phyloP scores from a whole-genome alignment of 2,888 invertebrate genomes.

The Xestia rhomboidea region DNA sequence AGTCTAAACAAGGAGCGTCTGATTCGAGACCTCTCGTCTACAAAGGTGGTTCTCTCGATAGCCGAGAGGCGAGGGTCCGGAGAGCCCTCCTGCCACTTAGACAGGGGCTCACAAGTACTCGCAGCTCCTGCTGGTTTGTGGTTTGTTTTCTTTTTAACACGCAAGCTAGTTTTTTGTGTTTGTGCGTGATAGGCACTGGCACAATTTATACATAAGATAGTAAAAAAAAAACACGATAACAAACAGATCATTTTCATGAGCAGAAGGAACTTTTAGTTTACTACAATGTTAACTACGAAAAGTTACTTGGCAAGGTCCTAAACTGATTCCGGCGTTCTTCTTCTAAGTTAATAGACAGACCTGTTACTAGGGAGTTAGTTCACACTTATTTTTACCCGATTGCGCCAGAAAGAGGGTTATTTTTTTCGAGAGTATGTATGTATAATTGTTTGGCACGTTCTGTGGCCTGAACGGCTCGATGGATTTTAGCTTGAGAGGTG shows the following conservation, averaged over 20 bases:
- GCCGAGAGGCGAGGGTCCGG: constrained; percentile 63
- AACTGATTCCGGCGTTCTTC: not conserved
- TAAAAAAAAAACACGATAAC: not conserved
- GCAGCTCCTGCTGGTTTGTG: constrained; percentile 45
- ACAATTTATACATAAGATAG: not conserved
- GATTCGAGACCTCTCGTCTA: constrained; percentile 65
- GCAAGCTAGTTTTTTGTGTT: constrained; percentile 28
- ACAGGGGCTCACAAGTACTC: constrained; percentile 60
- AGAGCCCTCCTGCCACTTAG: constrained; percentile 76
- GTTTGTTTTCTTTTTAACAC: constrained; percentile 63
- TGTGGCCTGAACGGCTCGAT: too few species aligned
- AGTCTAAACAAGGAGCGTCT: constrained; percentile 57
- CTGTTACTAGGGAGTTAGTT: not conserved
- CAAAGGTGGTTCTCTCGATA: constrained; percentile 66
- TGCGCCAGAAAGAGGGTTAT: too few species aligned
- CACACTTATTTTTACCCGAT: not conserved
- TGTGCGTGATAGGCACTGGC: not conserved
- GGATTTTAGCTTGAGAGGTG: too few species aligned
- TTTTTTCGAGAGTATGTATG: too few species aligned
- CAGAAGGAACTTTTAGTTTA: not conserved
- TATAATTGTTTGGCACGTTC: too few species aligned
- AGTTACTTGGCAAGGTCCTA: not conserved
- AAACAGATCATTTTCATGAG: not conserved
- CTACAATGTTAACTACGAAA: not conserved
- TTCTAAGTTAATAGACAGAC: not conserved